Evolutionary conservation across 2,888 invertebrate genomes (phyloP), one percentile per base, ranked within the genome.

Genomic region (Nymphalis polychloros): DNA sequence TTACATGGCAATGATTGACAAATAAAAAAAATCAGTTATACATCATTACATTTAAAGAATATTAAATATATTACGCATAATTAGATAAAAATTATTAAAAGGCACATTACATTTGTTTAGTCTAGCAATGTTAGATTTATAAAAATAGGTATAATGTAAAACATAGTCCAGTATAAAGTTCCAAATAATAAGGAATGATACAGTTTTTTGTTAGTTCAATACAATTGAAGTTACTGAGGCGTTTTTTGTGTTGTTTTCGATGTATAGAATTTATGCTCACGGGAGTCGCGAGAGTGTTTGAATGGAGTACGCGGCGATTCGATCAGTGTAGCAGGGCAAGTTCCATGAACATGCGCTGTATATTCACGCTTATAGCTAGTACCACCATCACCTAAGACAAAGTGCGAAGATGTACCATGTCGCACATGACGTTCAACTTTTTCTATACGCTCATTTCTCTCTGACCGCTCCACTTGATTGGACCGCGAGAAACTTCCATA

Each of bases 211-310:
- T 72, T 72, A 72, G 70, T 64, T 57, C 57, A 62, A 62, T 59
- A 67, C 47, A 23, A 57, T 57, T 61, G 31, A 50, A 60, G 31
- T 76, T 75, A 72, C 69, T 78, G 73, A 71, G 75, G 72, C 57
- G 64, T 67, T 77, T 76, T 78, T 75, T 88, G 93, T 50, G 92
- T 93, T 70, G 94, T 93, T 83, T 95, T 94, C 2, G 96, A 94
- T 82, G 96, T 94, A 84, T 97, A 97, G 85, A 97, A 97, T 84
- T 96, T 97, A 86, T 97, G 97, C 81, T 96, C 95, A 76, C 95
- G 96, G 16, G 97, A 96, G 84, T 97, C 96, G 73, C 97, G 94
- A 35, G 97, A 97, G 80, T 97, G 97, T 85, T 96, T 96, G 87
- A 95, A 97, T 20, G 96, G 96, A 67, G 96, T 95, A 73, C 94